These are phyloP conservation scores for Drosophila hydei DNA, from an alignment of 1,140 invertebrate species.

Conservation along the genomic window DNA sequence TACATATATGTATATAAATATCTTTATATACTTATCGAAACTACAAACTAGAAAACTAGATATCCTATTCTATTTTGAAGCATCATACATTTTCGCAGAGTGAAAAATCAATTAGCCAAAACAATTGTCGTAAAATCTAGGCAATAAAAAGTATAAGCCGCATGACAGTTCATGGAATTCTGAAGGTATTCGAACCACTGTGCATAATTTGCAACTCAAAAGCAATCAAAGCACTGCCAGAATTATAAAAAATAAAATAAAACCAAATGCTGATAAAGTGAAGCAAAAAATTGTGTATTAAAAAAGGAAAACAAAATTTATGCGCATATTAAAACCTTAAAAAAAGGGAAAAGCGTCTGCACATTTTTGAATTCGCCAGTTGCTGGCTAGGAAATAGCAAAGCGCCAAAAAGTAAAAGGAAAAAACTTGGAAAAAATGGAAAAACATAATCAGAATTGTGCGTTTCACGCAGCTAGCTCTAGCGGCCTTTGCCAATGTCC, in stretches of 20 bases:
- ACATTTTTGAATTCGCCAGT: background rate
- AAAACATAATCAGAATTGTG: conserved; percentile 10
- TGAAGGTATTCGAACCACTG: background rate
- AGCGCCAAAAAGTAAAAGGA: background rate
- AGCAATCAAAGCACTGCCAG: conserved; percentile 15
- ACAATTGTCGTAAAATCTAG: too few relatives aligned
- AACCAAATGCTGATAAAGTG: conserved; percentile 11
- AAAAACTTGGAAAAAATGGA: conserved; percentile 1
- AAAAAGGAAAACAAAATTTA: conserved; percentile 6
- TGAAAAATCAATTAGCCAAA: too few relatives aligned
- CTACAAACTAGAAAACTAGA: too few relatives aligned
- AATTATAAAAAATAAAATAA: conserved; percentile 12
- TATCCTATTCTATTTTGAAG: too few relatives aligned
- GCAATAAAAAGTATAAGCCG: too few relatives aligned
- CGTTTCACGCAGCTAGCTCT: background rate
- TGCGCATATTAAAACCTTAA: conserved; percentile 27
- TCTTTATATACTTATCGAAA: too few relatives aligned
- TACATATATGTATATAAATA: too few relatives aligned
- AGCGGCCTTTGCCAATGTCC: conserved; percentile 38
- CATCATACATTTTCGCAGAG: too few relatives aligned
- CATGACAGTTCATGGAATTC: background rate
- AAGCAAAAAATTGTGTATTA: conserved; percentile 19
- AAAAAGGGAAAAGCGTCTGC: conserved; percentile 1
- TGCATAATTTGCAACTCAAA: conserved; percentile 8
- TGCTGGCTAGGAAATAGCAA: conserved; percentile 1